These are phyloP conservation scores for Acipenser oxyrinchus DNA, from an alignment of 2,797 vertebrate species.

Conservation along the genomic window DNA sequence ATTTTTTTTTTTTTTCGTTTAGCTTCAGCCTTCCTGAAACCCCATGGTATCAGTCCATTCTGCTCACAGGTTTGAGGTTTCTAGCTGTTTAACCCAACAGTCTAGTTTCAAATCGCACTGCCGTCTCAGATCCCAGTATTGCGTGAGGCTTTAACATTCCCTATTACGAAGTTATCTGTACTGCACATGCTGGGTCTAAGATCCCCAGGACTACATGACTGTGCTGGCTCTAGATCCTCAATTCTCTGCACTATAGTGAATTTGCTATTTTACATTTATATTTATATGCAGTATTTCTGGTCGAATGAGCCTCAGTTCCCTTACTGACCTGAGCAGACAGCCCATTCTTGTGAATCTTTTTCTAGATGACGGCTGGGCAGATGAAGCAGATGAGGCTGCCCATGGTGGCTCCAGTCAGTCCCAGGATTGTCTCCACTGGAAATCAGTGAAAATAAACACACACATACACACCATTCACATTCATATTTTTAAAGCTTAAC, in stretches of 20 bases:
- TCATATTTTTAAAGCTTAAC: not conserved
- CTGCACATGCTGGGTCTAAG: too few species aligned
- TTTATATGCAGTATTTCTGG: not conserved
- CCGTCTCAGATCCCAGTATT: too few species aligned
- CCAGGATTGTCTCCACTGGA: slow-evolving; percentile 90
- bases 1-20: too few species aligned
- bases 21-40: too few species aligned
- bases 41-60: too few species aligned
- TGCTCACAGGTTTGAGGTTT: too few species aligned
- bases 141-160: too few species aligned
- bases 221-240: too few species aligned
- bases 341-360: slow-evolving; percentile 82
- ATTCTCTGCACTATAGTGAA: not conserved
- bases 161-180: too few species aligned
- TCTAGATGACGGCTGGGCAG: slow-evolving; percentile 92
- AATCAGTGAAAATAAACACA: not conserved
- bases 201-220: too few species aligned
- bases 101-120: too few species aligned
- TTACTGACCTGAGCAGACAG: slow-evolving; percentile 77
- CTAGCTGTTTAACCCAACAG: too few species aligned
- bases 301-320: not conserved
- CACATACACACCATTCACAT: not conserved
- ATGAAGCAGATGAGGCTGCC: slow-evolving; percentile 97
- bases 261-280: not conserved
- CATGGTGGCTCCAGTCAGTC: slow-evolving; percentile 93